Base-by-base conservation (phyloP, 2,888 invertebrate genomes). In the Cheilosia grossa region DNA sequence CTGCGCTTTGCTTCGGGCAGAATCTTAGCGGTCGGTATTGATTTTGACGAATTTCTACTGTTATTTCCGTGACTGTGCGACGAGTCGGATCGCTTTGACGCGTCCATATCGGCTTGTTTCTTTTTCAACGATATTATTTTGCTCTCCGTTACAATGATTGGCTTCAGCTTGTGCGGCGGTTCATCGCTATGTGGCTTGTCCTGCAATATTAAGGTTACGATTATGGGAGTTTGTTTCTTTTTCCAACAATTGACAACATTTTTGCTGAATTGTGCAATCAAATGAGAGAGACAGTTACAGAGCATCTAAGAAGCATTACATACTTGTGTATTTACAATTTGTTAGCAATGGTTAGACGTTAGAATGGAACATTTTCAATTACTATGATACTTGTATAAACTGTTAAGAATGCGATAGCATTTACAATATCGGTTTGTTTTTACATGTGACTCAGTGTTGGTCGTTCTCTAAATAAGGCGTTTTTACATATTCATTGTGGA, bases 41-140 rank as follows among this genome's bases (percentile, higher is more conserved):
- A 75, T 73, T 85, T 86, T 21, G 86, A 69, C 4, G 81, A 73
- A 44, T 77, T 82, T 58, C 85, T 64, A 63, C 64, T 81, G 19
- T 42, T 79, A 40, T 69, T 82, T 27, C 77, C 86, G 19, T 86
- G 85, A 42, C 61, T 73, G 17, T 86, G 64, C 44, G 77, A 78
- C 40, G 73, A 78, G 17, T 86, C 82, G 0, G 77, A 69, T 69
- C 77, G 58, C 15, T 42, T 85, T 40, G 81, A 54, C 2, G 77
- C 58, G 37, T 86, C 86, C 37, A 73, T 82, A 40, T 86, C 86
- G n/a, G 72, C 67, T 72, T 89, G 88, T 70, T 88, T 89, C 56
- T 88, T 90, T 87, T 91, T 92, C 17, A 92, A 82, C 15, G 91
- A 91, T 44, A 92, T 92, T 58, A 92, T 89, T 88, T 92, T 92